Percentiles rank a stretch among this genome's conserved stretches.
phyloP scores from a whole-genome alignment of 1,140 invertebrate genomes.

The Cryptotermes secundus region DNA sequence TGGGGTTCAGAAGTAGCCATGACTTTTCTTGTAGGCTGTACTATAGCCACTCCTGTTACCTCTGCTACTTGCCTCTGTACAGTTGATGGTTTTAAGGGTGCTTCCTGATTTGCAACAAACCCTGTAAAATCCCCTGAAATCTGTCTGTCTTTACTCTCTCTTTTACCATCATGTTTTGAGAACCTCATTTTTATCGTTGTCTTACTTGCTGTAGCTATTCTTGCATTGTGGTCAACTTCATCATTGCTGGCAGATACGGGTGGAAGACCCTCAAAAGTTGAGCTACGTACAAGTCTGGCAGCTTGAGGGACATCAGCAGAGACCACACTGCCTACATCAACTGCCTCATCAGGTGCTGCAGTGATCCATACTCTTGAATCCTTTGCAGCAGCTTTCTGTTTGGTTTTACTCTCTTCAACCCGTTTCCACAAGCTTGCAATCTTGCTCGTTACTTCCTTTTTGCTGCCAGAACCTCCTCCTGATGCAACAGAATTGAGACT shows the following conservation, averaged over 20 bases:
- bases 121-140: not conserved
- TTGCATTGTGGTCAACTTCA: not conserved
- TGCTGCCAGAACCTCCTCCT: conserved; percentile 45
- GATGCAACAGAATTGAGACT: conserved; percentile 55
- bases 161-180: not conserved
- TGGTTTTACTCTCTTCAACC: conserved; percentile 71
- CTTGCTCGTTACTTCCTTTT: conserved; percentile 74
- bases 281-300: conserved; percentile 61
- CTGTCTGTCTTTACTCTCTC: not conserved
- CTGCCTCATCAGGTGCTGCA: conserved; percentile 37
- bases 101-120: not conserved
- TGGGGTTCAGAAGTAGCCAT: not conserved
- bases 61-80: conserved; percentile 40
- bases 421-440: conserved; percentile 87
- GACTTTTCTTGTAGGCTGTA: not conserved
- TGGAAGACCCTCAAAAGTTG: conserved; percentile 65
- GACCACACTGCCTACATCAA: not conserved
- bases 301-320: conserved; percentile 31
- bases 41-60: conserved; percentile 34
- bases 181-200: not conserved
- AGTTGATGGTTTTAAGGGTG: not conserved
- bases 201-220: not conserved
- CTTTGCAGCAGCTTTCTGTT: conserved; percentile 54
- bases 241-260: not conserved
- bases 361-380: conserved; percentile 67